Base-by-base conservation (phyloP, 2,797 vertebrate genomes). In the Malacoctenus gilli region DNA sequence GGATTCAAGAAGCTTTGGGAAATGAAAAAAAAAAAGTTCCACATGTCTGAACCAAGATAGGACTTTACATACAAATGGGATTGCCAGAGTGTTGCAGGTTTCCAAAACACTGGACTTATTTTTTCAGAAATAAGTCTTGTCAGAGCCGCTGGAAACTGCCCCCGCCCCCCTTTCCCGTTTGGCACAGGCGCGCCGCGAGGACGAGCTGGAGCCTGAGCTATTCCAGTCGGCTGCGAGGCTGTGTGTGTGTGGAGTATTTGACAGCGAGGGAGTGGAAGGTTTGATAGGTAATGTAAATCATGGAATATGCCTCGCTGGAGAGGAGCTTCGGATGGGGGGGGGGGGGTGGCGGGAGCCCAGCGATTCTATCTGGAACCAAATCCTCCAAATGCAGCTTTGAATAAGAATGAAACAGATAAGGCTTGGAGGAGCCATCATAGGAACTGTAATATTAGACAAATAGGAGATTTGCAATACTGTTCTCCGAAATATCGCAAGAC, bases 261-360 rank as follows among this genome's bases (percentile, higher is more conserved):
- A 78, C 80, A 82, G 72, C 43, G 28, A 60, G 66, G 37, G 49
- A 57, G 51, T 37, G 60, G 67, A 63, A 69, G 68, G 80, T 75
- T 80, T 77, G 79, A 82, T 85, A 68, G 77, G 80, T 81, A 85
- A 86, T 81, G 77, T 85, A 82, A 88, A 85, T 82, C 59, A 79
- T 65, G 48, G 39, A 75, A 73, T 67, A 66, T 62, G 73, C 75
- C 50, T 79, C 58, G 53, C 51, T 58, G 60, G 42, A 63, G 55
- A 68, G 43, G 51, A 25, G 31, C 21, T 54, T n/a, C n/a, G n/a
- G n/a, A n/a, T n/a, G n/a, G n/a, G 8, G 15, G 11, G 3, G 18
- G 31, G 28, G 57, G 8, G 16, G 11, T 3, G 18, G 35, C 10
- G 8, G 28, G 42, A 68, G 65, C 21, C 2, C 60, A 68, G 76